Evolutionary conservation across 2,888 invertebrate genomes (phyloP).

Genomic region (Philereme transversata): DNA sequence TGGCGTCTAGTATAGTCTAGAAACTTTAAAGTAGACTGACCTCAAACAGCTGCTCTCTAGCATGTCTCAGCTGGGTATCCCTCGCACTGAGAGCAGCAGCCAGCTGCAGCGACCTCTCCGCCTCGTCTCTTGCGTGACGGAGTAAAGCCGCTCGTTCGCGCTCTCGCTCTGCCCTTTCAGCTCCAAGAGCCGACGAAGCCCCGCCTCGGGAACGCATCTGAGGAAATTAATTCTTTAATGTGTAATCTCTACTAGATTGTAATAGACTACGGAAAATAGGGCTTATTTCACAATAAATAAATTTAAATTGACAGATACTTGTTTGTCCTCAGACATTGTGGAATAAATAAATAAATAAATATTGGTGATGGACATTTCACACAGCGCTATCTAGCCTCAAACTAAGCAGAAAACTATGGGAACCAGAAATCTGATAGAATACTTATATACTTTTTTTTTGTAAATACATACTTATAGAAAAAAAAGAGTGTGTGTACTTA

Average conservation of each 20-base stretch:
- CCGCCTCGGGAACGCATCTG: conserved; percentile 89
- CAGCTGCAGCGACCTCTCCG: conserved; percentile 92
- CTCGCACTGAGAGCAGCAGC: conserved; percentile 94
- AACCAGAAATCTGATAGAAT: no score
- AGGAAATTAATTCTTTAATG: not conserved
- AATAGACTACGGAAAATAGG: no score
- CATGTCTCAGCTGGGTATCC: conserved; percentile 93
- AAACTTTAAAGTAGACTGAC: conserved; percentile 51
- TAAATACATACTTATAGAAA: no score
- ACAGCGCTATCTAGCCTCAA: no score
- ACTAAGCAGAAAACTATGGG: no score
- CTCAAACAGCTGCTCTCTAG: conserved; percentile 93
- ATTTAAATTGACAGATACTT: not conserved
- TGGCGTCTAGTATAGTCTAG: no score
- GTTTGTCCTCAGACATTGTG: no score
- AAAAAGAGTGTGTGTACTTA: no score
- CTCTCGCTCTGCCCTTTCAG: conserved; percentile 88
- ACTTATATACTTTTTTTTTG: no score
- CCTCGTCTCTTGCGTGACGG: conserved; percentile 94
- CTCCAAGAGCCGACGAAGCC: conserved; percentile 88
- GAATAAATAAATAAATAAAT: no score
- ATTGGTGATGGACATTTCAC: no score
- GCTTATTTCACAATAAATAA: not conserved
- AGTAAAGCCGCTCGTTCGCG: conserved; percentile 94
- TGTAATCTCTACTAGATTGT: not conserved